Evolutionary conservation across 1,140 invertebrate species (phyloP).

Genomic region (Drosophila ananassae): DNA sequence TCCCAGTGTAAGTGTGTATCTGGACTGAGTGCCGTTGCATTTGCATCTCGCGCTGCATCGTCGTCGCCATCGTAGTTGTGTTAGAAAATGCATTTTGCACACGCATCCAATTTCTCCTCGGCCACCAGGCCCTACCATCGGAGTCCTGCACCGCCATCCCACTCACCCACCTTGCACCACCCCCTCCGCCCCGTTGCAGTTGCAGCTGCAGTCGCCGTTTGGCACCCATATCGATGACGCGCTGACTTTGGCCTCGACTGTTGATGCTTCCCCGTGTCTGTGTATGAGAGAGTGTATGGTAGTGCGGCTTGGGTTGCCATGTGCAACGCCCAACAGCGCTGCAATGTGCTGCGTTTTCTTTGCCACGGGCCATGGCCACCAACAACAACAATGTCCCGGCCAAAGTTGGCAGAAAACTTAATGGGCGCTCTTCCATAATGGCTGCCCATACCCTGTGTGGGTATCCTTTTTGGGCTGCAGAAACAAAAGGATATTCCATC

Average conservation of each 20-base stretch:
- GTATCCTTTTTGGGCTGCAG: not conserved
- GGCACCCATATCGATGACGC: constrained; percentile 74
- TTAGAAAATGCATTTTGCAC: constrained; percentile 81
- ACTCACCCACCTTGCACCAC: not conserved
- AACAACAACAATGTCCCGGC: constrained; percentile 54
- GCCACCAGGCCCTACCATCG: constrained; percentile 23
- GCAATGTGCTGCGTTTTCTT: constrained; percentile 54
- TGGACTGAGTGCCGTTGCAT: constrained; percentile 62
- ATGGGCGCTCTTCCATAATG: constrained; percentile 61
- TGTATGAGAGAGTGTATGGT: constrained; percentile 3
- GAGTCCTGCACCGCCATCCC: not conserved
- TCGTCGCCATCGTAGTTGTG: constrained; percentile 66
- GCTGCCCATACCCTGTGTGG: constrained; percentile 5
- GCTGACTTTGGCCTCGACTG: constrained; percentile 77
- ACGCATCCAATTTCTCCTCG: constrained; percentile 77
- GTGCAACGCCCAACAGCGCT: constrained; percentile 18
- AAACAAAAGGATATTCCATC: not conserved
- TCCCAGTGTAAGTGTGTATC: constrained; percentile 30
- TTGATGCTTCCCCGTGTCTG: constrained; percentile 35
- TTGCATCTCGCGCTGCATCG: constrained; percentile 70
- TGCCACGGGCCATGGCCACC: constrained; percentile 50
- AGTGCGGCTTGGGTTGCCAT: constrained; percentile 25
- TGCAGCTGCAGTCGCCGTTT: constrained; percentile 43
- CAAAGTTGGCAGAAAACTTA: constrained; percentile 72
- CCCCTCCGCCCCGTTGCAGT: constrained; percentile 8